Evolutionary conservation across 2,888 invertebrate species (phyloP), one percentile per base, ranked within the genome.

Genomic region (Falcaria lacertinaria): DNA sequence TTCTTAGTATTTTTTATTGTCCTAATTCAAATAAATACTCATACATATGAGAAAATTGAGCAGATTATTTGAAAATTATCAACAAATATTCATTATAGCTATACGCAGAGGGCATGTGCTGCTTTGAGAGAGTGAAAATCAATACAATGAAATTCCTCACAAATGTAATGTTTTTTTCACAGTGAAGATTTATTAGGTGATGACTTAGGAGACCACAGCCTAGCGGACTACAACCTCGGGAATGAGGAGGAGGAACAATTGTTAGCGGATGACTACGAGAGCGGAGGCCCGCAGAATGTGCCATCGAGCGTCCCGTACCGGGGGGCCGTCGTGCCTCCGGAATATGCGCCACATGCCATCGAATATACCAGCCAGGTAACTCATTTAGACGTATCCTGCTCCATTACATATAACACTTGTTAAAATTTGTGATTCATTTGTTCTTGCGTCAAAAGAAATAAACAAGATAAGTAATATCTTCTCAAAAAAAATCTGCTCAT

Each of bases 121-220:
- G 54, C 45, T 44, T 34, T 42, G 19, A 28, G 7, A 11, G 28
- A 28, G 11, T 28, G 8, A 28, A 11, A 11, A 46, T 53, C 42
- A 25, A 28, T 11, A 28, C 11, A 7, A 28, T 11, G n/a, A n/a
- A n/a, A n/a, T n/a, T n/a, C n/a, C n/a, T n/a, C n/a, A n/a, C n/a
- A n/a, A n/a, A n/a, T 28, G 11, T 11, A 11, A 2, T 53, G 44
- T 54, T 54, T 69, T 68, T 53, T 58, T 80, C 76, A 7, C 80
- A 90, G 90, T 75, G 89, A 90, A 64, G 90, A 90, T 57, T 80
- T 89, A 58, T 70, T 90, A 54, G 85, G 77, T 44, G 90, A 90
- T 50, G 89, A 89, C 73, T 77, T 87, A 61, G 88, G 86, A 45
- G 90, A 88, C 50, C 88, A 88, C 47, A 88, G 88, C 52, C 80